phyloP scores from a whole-genome alignment of 2,797 vertebrate species.

The Tragopan temminckii region DNA sequence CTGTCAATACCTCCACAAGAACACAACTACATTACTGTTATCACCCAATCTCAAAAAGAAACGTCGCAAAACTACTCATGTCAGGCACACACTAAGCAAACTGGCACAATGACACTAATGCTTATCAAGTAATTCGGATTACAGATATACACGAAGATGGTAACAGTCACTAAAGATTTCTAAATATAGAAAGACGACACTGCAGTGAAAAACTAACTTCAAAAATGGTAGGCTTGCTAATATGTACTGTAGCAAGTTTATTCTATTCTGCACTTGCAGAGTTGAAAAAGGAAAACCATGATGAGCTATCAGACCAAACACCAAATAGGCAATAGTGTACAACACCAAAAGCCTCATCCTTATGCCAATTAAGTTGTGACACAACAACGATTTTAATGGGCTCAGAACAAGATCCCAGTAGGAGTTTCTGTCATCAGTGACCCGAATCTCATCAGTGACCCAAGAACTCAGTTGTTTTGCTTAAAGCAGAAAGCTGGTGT shows the following conservation, averaged over 20 bases:
- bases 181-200: neutral
- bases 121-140: neutral
- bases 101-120: neutral
- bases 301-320: constrained; percentile 4
- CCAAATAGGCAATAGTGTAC: neutral
- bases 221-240: neutral
- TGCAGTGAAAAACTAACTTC: neutral
- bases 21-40: neutral
- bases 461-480: constrained; percentile 16
- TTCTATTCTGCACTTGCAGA: neutral
- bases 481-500: constrained; percentile 4
- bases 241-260: neutral
- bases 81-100: neutral
- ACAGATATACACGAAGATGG: neutral
- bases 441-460: constrained; percentile 51
- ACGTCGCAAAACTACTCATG: neutral
- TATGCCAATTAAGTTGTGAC: constrained; percentile 47
- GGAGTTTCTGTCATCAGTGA: constrained; percentile 38
- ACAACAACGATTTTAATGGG: constrained; percentile 43
- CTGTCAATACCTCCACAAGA: neutral
- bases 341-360: neutral
- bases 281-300: neutral
- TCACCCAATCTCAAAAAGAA: neutral
- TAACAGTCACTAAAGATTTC: neutral
- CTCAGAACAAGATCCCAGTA: constrained; percentile 3